Base-by-base conservation (phyloP, 2,888 invertebrate species). In the Papilio elwesi region DNA sequence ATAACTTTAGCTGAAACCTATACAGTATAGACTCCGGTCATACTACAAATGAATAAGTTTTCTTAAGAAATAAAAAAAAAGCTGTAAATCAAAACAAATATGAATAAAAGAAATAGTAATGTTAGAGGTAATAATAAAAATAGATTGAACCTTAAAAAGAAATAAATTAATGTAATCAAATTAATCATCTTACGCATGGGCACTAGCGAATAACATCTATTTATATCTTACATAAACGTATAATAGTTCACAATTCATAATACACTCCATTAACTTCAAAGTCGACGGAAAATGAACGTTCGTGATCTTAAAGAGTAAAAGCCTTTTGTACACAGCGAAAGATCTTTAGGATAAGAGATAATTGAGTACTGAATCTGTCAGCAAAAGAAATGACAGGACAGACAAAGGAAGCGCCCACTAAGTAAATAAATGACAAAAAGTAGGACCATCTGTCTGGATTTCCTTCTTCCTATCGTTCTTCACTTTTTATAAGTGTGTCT, bases 321-420 rank as follows among this genome's bases (percentile, higher is more conserved):
- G 65, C 26, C 51, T 26, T 65, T 65, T 65, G 65, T 65, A 65
- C 49, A 48, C 64, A 48, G 26, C 64, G 64, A 64, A 48, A 36
- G 65, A 65, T 65, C 47, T 51, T 65, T 65, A 51, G 51, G 65
- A 65, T 65, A 65, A 65, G 36, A 65, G 65, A 51, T 65, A 65
- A 65, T 65, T 65, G 65, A 65, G 65, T 65, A 49, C 65, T 65
- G 65, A 51, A 65, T 65, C 65, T 51, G 65, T 49, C 51, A 16
- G 51, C 15, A 13, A 65, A 65, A 51, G 51, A 65, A 51, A 65
- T 65, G 49, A 65, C 51, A 51, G 13, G 36, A 0, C 13, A 65
- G 26, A 65, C 65, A 48, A 47, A 48, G 49, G 47, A 48, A 16
- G 48, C 16, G 15, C 64, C 10, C 15, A 16, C 64, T 63, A 63